Base-by-base conservation (phyloP, 2,888 invertebrate genomes). In the Terebella lapidaria region DNA sequence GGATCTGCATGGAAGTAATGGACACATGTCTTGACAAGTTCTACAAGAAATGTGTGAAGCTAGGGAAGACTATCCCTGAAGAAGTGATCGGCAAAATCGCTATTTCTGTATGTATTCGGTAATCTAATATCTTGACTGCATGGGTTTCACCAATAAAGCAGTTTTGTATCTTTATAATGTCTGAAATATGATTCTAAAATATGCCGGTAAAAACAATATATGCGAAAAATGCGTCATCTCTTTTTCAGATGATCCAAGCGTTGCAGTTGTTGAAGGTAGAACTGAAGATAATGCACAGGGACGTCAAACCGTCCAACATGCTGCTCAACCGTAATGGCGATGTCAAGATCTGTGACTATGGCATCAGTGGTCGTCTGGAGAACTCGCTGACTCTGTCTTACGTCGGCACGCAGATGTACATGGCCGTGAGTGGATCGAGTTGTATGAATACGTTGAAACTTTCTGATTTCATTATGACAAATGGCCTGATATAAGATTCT, bases 1-100 rank as follows among this genome's bases (percentile, higher is more conserved):
- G 97, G 97, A 96, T 99, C 77, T 99, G 97, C 80, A 99, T 95
- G 94, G 94, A 95, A 82, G 93, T 96, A n/a, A 96, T 97, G 96
- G 94, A 96, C 79, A 92, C 90, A 75, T 94, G 94, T 70, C 85
- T 97, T 64, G 97, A 97, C 82, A 96, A 96, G 81, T 95, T 97
- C 83, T 97, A 97, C 82, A 86, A 87, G 27, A 90, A 89, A 82
- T 90, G 91, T 25, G 92, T 90, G 52, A 57, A 58, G 20, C 62
- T 65, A 3, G 60, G 56, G 15, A 46, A 58, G 47, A 63, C 26
- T 27, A 67, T 69, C 18, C 67, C 67, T 1, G 69, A 69, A 54
- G 67, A 72, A 46, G 72, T 78, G 27, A 65, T 78, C 52, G 72
- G 72, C 27, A 74, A 74, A 67, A 76, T 79, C 15, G 63, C 67